Conservation (phyloP, 2,888 invertebrate species). For the Parnassius glacialis region DNA sequence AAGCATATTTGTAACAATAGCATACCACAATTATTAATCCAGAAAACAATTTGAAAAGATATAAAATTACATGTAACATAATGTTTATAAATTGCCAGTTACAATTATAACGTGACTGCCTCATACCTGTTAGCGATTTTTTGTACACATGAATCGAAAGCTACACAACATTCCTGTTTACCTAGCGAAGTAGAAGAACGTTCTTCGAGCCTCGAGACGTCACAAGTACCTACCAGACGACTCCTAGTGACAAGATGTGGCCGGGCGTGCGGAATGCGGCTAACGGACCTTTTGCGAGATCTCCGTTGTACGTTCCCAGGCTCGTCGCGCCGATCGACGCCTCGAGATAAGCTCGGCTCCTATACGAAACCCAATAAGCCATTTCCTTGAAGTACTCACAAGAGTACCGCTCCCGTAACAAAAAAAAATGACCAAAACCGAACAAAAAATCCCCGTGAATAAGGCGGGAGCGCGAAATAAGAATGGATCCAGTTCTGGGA, state of each 20-base stretch:
- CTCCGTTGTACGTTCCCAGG: conserved; percentile 57
- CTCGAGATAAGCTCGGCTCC: conserved; percentile 67
- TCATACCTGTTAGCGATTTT: neutral
- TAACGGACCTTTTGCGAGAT: conserved; percentile 55
- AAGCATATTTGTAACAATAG: neutral
- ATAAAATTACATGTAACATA: neutral
- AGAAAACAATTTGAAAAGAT: neutral
- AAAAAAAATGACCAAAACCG: conserved; percentile 68
- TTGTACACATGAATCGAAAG: neutral
- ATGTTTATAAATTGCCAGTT: neutral
- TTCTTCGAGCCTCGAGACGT: conserved; percentile 39
- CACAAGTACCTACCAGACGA: conserved; percentile 36
- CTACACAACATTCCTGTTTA: neutral
- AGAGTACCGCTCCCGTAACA: conserved; percentile 68
- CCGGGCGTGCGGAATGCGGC: conserved; percentile 38
- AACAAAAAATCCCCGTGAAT: conserved; percentile 69
- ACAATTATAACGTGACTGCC: too few species aligned
- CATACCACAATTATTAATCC: neutral
- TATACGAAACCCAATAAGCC: conserved; percentile 77
- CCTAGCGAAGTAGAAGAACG: neutral
- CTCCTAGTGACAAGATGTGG: conserved; percentile 46
- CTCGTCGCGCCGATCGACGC: conserved; percentile 56
- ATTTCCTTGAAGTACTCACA: conserved; percentile 77
- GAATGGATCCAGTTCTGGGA: conserved; percentile 77
- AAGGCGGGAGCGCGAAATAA: conserved; percentile 79